Percentiles rank a stretch among this genome's conserved stretches.
phyloP scores from a whole-genome alignment of 2,113 vertebrate genomes.

The Gadus macrocephalus region DNA sequence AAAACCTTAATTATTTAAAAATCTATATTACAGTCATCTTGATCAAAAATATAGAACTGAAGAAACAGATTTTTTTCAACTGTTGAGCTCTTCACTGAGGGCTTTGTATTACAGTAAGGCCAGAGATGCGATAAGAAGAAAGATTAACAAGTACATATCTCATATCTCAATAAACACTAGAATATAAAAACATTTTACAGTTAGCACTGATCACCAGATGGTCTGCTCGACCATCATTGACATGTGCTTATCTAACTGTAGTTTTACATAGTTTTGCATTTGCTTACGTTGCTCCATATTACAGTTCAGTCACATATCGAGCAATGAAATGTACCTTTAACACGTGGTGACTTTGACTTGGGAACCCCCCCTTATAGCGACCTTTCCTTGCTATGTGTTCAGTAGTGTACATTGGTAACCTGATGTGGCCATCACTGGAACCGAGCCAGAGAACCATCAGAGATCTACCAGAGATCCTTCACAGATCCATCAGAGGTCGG shows the following conservation, averaged over 20 bases:
- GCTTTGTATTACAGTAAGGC: conserved; percentile 48
- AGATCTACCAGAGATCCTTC: too few relatives aligned
- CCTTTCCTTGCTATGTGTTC: conserved; percentile 31
- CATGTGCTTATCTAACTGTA: conserved; percentile 29
- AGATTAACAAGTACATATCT: conserved; percentile 24
- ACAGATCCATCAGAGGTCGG: too few relatives aligned
- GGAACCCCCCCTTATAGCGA: conserved; percentile 27
- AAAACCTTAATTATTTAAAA: too few relatives aligned
- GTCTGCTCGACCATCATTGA: conserved; percentile 39
- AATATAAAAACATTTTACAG: conserved; percentile 19
- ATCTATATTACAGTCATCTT: neutral
- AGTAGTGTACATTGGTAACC: conserved; percentile 37
- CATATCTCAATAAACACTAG: conserved; percentile 32
- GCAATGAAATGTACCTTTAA: conserved; percentile 13
- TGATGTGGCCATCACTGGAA: neutral
- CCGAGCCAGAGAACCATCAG: neutral
- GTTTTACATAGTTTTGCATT: conserved; percentile 19
- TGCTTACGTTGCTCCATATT: conserved; percentile 23
- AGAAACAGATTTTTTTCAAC: conserved; percentile 6
- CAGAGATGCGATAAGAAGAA: conserved; percentile 23
- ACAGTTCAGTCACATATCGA: conserved; percentile 3
- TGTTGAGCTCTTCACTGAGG: conserved; percentile 16
- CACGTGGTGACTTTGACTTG: conserved; percentile 9
- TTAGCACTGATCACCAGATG: conserved; percentile 53
- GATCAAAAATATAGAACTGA: neutral